phyloP scores from a whole-genome alignment of 2,888 invertebrate genomes.

The Oasisia sp. region DNA sequence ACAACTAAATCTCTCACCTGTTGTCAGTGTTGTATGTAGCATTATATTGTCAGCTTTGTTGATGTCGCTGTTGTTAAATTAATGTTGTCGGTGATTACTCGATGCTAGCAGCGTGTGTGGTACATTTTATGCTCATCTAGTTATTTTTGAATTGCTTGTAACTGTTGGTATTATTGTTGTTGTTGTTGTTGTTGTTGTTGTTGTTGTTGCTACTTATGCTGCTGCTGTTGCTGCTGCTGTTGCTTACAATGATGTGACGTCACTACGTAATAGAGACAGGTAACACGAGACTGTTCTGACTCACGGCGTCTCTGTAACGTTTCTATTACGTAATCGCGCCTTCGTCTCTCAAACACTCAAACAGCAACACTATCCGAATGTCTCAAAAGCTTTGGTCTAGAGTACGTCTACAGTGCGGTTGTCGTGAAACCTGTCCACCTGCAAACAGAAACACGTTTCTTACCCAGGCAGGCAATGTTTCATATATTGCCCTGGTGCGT shows the following conservation, averaged over 20 bases:
- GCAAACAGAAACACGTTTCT: neutral
- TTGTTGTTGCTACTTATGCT: neutral
- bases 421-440: neutral
- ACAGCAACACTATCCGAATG: neutral
- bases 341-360: neutral
- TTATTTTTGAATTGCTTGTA: too few species aligned
- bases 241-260: neutral
- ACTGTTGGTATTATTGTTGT: neutral
- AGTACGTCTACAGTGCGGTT: neutral
- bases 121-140: too few species aligned
- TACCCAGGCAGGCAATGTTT: neutral
- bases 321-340: neutral
- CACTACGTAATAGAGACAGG: neutral
- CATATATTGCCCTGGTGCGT: neutral
- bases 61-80: neutral
- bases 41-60: neutral
- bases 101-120: too few species aligned
- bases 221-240: neutral
- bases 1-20: too few species aligned
- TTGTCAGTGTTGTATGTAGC: neutral
- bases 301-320: neutral
- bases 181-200: neutral
- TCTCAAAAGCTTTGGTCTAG: neutral
- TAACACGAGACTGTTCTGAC: neutral
- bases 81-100: too few species aligned